These are phyloP conservation scores for Drosophila orena DNA, from an alignment of 1,140 invertebrate genomes.

Conservation along the genomic window DNA sequence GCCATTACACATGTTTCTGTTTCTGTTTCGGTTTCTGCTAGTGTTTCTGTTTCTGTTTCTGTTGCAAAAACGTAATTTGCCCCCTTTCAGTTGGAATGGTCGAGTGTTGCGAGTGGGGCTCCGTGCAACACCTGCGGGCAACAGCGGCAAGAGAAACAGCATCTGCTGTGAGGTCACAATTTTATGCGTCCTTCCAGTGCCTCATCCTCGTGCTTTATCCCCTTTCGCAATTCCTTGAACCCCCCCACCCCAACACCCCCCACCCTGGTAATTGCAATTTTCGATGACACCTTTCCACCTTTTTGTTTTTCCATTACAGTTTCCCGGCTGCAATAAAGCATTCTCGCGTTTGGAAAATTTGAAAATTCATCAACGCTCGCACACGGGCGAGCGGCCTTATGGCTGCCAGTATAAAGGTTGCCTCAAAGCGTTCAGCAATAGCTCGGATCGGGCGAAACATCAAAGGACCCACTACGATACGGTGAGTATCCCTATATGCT, in stretches of 20 bases:
- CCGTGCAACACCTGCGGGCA: constrained; percentile 43
- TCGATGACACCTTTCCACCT: constrained; percentile 42
- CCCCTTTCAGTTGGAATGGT: constrained; percentile 21
- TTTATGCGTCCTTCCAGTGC: constrained; percentile 44
- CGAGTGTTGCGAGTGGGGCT: background rate
- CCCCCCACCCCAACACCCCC: constrained; percentile 5
- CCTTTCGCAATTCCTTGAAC: background rate
- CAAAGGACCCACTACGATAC: constrained; percentile 98
- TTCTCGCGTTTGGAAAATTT: constrained; percentile 98
- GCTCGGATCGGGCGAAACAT: constrained; percentile 98
- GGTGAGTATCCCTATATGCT: constrained; percentile 87
- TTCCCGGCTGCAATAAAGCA: constrained; percentile 95
- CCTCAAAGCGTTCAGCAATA: constrained; percentile 97
- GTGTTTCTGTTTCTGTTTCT: constrained; percentile 30
- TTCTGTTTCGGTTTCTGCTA: constrained; percentile 27
- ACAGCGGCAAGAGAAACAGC: constrained; percentile 4
- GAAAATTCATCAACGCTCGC: constrained; percentile 98
- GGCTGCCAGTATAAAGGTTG: constrained; percentile 94
- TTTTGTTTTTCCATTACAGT: constrained; percentile 88
- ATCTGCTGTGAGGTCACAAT: constrained; percentile 52
- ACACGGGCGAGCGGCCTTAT: constrained; percentile 95
- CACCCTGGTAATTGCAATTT: constrained; percentile 55
- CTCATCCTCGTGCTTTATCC: constrained; percentile 5
- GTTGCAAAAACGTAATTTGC: constrained; percentile 51
- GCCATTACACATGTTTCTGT: constrained; percentile 41